phyloP scores from a whole-genome alignment of 2,888 invertebrate species.

The Syrphus vitripennis region DNA sequence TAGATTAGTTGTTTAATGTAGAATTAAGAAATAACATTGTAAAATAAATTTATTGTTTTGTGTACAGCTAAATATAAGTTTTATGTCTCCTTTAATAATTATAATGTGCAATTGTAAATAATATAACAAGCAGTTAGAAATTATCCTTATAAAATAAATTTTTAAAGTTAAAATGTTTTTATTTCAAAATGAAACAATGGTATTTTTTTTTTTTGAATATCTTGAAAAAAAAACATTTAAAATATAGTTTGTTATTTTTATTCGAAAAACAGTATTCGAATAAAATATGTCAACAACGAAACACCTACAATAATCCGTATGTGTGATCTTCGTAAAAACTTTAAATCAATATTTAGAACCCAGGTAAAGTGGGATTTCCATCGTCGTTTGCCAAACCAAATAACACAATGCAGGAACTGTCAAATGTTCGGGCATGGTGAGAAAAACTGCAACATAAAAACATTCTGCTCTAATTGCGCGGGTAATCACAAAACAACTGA shows the following conservation, averaged over 20 bases:
- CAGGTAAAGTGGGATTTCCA: too few species aligned
- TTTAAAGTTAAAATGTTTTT: background rate
- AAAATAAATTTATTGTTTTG: constrained; percentile 7
- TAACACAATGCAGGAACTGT: background rate
- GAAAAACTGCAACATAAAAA: background rate
- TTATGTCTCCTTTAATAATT: constrained; percentile 21
- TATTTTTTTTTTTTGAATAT: background rate
- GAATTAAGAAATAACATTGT: constrained; percentile 1
- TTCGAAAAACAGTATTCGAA: too few species aligned
- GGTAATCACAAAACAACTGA: background rate
- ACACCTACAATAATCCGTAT: too few species aligned
- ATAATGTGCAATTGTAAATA: constrained; percentile 68
- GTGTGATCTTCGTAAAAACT: background rate
- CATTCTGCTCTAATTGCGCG: background rate
- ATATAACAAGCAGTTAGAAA: constrained; percentile 16
- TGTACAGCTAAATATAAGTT: constrained; percentile 59
- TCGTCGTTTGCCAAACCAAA: too few species aligned
- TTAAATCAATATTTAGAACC: background rate
- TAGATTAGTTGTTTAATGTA: constrained; percentile 29
- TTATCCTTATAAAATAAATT: constrained; percentile 29
- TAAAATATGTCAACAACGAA: too few species aligned
- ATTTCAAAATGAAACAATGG: background rate
- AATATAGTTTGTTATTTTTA: too few species aligned
- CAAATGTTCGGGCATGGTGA: background rate
- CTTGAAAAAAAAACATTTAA: too few species aligned